Evolutionary conservation across 1,140 invertebrate species (phyloP).

Genomic region (Glossosoma conforme): DNA sequence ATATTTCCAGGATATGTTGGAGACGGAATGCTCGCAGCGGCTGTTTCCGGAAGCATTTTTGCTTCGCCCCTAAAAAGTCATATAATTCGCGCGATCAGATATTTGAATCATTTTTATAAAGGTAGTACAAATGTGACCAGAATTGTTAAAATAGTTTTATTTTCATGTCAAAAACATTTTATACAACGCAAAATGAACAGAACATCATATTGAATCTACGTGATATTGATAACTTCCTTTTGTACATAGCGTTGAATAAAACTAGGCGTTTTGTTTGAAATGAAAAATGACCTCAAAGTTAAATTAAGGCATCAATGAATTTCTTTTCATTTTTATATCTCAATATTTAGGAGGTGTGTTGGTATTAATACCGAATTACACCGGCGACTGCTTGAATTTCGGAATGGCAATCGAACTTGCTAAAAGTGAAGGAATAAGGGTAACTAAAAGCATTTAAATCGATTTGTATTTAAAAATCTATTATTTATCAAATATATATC

Average conservation of each 20-base stretch:
- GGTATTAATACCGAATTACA: constrained; percentile 79
- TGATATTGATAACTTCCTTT: background rate
- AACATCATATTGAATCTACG: background rate
- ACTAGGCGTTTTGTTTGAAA: background rate
- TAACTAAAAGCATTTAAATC: constrained; percentile 30
- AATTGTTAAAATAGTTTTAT: background rate
- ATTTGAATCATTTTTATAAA: constrained; percentile 51
- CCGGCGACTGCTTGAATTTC: constrained; percentile 83
- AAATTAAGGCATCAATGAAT: background rate
- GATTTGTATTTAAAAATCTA: background rate
- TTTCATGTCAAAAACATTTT: background rate
- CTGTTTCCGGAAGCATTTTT: constrained; percentile 73
- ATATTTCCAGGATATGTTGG: constrained; percentile 75
- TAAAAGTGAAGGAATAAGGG: constrained; percentile 58
- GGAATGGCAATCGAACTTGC: constrained; percentile 75
- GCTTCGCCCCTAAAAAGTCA: constrained; percentile 68
- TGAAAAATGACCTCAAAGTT: background rate
- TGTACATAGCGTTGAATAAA: background rate
- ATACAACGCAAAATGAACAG: background rate
- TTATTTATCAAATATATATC: background rate
- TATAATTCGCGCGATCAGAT: constrained; percentile 62
- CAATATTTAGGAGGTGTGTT: constrained; percentile 60
- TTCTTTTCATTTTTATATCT: constrained; percentile 1
- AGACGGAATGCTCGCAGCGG: constrained; percentile 67
- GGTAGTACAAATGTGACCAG: constrained; percentile 36